These are phyloP conservation scores for Oscheius sp. DNA, from an alignment of 2,888 invertebrate species.

Conservation along the genomic window DNA sequence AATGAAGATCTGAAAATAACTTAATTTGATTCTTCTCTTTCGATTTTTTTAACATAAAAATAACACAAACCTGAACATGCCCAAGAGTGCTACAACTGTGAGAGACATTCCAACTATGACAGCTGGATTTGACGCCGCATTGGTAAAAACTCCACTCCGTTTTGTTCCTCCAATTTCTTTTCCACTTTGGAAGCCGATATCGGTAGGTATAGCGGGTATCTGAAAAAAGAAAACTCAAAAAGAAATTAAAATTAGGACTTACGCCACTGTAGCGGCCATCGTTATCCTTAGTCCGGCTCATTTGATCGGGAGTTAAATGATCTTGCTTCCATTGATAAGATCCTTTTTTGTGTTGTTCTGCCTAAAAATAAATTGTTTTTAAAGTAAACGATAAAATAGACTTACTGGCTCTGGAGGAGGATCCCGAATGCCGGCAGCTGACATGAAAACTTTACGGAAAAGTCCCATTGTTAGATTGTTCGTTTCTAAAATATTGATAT, in stretches of 20 bases:
- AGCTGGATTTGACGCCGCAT: conserved; percentile 55
- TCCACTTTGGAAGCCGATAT: conserved; percentile 58
- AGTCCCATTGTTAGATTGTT: conserved; percentile 48
- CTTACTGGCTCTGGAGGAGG: conserved; percentile 13
- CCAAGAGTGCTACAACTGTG: conserved; percentile 59
- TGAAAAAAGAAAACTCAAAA: conserved; percentile 19
- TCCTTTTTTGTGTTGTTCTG: conserved; percentile 42
- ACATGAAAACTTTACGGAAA: conserved; percentile 55
- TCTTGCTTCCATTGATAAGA: conserved; percentile 50
- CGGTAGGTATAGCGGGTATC: conserved; percentile 61
- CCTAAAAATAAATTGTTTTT: neutral
- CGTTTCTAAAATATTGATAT: neutral
- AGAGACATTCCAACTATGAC: conserved; percentile 64
- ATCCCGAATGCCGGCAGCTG: conserved; percentile 45
- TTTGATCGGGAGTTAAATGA: conserved; percentile 44
- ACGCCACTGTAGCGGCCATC: conserved; percentile 48
- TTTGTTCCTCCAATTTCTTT: conserved; percentile 42
- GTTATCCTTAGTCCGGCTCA: conserved; percentile 48
- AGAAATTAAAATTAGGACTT: conserved; percentile 18
- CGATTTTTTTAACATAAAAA: neutral
- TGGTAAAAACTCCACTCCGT: conserved; percentile 29
- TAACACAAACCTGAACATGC: conserved; percentile 54
- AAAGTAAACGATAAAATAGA: neutral
- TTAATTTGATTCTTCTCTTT: too few relatives aligned
- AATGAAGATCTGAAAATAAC: conserved; percentile 54